Conservation (phyloP, 2,797 vertebrate genomes). For the Amblyopsis hoosieri region DNA sequence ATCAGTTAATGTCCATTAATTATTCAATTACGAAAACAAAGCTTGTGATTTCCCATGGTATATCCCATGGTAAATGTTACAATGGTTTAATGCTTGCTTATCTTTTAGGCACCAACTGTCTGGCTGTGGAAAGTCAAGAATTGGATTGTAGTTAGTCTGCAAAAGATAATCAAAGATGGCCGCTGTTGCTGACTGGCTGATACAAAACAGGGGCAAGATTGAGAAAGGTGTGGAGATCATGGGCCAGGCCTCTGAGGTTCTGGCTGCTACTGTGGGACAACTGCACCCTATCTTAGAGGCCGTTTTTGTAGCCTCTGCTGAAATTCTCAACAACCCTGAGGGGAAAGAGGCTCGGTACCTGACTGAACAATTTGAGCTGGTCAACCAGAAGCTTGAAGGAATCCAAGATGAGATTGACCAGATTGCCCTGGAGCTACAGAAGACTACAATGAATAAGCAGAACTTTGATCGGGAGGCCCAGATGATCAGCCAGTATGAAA, state of each 20-base stretch:
- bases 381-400: slow-evolving; percentile 76
- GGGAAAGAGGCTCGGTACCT: slow-evolving; percentile 78
- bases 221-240: slow-evolving; percentile 83
- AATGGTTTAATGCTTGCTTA: slow-evolving; percentile 65
- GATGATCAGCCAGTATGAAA: slow-evolving; percentile 82
- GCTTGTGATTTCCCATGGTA: slow-evolving; percentile 7
- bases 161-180: slow-evolving; percentile 63
- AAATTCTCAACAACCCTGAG: slow-evolving; percentile 79
- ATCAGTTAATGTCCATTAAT: not conserved
- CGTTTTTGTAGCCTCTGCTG: slow-evolving; percentile 74
- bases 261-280: slow-evolving; percentile 80
- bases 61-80: slow-evolving; percentile 40
- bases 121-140: slow-evolving; percentile 42
- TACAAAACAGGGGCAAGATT: slow-evolving; percentile 79
- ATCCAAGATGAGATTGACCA: slow-evolving; percentile 74
- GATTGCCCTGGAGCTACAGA: slow-evolving; percentile 71
- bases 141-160: slow-evolving; percentile 39
- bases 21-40: too few relatives aligned
- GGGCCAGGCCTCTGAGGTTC: slow-evolving; percentile 78
- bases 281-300: slow-evolving; percentile 81
- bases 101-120: slow-evolving; percentile 68
- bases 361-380: slow-evolving; percentile 71
- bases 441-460: slow-evolving; percentile 77
- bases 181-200: slow-evolving; percentile 78
- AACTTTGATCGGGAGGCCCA: slow-evolving; percentile 79